phyloP scores from a whole-genome alignment of 2,888 invertebrate species.

The Drosophila paranaensis region DNA sequence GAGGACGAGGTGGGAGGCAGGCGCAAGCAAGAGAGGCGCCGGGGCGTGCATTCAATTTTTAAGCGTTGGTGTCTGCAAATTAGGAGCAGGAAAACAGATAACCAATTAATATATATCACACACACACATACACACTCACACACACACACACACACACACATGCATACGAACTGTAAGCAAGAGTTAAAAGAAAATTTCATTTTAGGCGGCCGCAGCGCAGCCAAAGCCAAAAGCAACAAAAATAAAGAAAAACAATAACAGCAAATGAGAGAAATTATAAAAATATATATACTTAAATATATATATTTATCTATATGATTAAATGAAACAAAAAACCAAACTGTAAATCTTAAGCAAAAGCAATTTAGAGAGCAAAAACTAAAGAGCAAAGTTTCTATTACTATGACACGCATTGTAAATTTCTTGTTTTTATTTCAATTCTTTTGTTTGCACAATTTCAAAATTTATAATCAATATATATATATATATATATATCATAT shows the following conservation, averaged over 20 bases:
- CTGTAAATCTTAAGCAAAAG: slow-evolving; percentile 58
- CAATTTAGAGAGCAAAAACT: slow-evolving; percentile 53
- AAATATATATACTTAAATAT: slow-evolving; percentile 44
- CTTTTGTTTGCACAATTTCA: background rate
- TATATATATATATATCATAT: slow-evolving; percentile 1
- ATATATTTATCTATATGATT: slow-evolving; percentile 50
- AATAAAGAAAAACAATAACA: slow-evolving; percentile 42
- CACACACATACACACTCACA: slow-evolving; percentile 33
- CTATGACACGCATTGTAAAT: slow-evolving; percentile 51
- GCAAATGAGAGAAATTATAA: slow-evolving; percentile 37
- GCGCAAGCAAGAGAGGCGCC: slow-evolving; percentile 44
- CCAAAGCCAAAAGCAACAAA: slow-evolving; percentile 77
- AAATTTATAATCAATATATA: slow-evolving; percentile 4
- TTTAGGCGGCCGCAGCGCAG: slow-evolving; percentile 57
- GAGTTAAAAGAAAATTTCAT: slow-evolving; percentile 30
- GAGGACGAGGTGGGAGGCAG: slow-evolving; percentile 4
- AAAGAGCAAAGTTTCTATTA: slow-evolving; percentile 58
- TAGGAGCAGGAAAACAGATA: slow-evolving; percentile 47
- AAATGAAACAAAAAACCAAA: slow-evolving; percentile 36
- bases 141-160: slow-evolving; percentile 15
- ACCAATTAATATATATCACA: slow-evolving; percentile 50
- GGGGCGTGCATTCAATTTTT: slow-evolving; percentile 56
- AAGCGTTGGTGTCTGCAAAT: slow-evolving; percentile 46
- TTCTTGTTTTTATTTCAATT: slow-evolving; percentile 37
- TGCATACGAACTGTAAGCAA: slow-evolving; percentile 37